Evolutionary conservation across 1,140 invertebrate genomes (phyloP).

Genomic region (Drosophila yakuba): DNA sequence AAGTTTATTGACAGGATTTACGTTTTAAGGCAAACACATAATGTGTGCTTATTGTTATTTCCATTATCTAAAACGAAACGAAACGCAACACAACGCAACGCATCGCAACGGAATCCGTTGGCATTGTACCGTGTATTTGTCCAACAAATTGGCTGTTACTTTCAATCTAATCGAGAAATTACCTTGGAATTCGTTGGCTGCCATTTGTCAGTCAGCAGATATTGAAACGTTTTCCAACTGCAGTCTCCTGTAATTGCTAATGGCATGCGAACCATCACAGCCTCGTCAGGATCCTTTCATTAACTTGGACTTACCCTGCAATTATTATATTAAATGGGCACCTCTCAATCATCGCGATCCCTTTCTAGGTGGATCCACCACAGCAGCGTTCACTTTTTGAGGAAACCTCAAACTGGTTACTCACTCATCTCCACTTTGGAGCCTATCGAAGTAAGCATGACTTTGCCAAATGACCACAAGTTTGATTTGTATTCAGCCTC

Average conservation of each 20-base stretch:
- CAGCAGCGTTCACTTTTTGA: constrained; percentile 15
- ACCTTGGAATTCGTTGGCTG: constrained; percentile 38
- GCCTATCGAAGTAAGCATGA: constrained; percentile 34
- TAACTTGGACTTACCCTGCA: constrained; percentile 23
- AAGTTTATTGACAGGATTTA: constrained; percentile 77
- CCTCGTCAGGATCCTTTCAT: constrained; percentile 43
- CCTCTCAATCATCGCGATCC: constrained; percentile 49
- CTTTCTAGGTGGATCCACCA: constrained; percentile 34
- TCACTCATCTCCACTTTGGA: neutral
- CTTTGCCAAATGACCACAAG: neutral
- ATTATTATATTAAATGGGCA: constrained; percentile 45
- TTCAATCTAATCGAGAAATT: constrained; percentile 54
- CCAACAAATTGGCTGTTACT: constrained; percentile 50
- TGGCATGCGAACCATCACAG: constrained; percentile 38
- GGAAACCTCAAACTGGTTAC: constrained; percentile 34
- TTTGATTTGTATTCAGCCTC: constrained; percentile 1
- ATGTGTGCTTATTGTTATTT: constrained; percentile 49
- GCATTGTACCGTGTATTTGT: constrained; percentile 41
- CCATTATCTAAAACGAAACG: constrained; percentile 24
- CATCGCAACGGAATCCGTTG: constrained; percentile 13
- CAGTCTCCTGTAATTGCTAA: constrained; percentile 36
- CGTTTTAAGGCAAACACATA: constrained; percentile 45
- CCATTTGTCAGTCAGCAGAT: neutral
- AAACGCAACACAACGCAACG: constrained; percentile 10
- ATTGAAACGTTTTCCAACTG: constrained; percentile 38